These are phyloP conservation scores for Drosophila tsacasi DNA, from an alignment of 1,140 invertebrate species.

Conservation along the genomic window DNA sequence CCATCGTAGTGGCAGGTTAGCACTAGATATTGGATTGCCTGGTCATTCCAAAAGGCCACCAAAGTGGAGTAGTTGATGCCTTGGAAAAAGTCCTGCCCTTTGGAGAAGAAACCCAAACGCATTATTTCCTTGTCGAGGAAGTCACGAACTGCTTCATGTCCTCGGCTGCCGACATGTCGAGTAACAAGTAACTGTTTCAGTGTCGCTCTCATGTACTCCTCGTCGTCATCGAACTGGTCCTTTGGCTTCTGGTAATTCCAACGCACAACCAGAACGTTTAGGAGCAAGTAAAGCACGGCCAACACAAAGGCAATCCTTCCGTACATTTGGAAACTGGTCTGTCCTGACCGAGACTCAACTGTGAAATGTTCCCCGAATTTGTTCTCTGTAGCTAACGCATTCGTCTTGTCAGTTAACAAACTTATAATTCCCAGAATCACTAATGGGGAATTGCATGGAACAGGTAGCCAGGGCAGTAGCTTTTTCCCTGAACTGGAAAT, in stretches of 20 bases:
- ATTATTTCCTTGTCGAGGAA: slow-evolving; percentile 85
- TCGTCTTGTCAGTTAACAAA: slow-evolving; percentile 4
- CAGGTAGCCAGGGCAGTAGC: too few species aligned
- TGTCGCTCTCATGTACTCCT: slow-evolving; percentile 87
- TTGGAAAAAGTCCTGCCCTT: slow-evolving; percentile 10
- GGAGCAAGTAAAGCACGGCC: slow-evolving; percentile 1
- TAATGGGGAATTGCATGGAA: slow-evolving; percentile 1
- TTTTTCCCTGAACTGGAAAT: not conserved
- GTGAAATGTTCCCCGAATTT: slow-evolving; percentile 5
- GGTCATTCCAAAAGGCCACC: slow-evolving; percentile 28
- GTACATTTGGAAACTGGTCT: not conserved
- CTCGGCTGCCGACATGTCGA: slow-evolving; percentile 90
- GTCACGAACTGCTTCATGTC: slow-evolving; percentile 89
- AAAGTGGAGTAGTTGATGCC: slow-evolving; percentile 23
- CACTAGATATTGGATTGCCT: slow-evolving; percentile 18
- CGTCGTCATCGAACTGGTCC: slow-evolving; percentile 79
- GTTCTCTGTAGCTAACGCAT: slow-evolving; percentile 25
- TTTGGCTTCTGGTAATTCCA: not conserved
- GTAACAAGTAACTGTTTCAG: slow-evolving; percentile 90
- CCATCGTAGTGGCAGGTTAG: slow-evolving; percentile 56
- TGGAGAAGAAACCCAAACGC: slow-evolving; percentile 18
- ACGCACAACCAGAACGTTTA: slow-evolving; percentile 1
- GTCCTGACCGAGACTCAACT: not conserved
- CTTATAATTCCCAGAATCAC: slow-evolving; percentile 9
- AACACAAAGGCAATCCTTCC: slow-evolving; percentile 4